Conservation (phyloP, 2,888 invertebrate species). For the Drosophila niveifrons region DNA sequence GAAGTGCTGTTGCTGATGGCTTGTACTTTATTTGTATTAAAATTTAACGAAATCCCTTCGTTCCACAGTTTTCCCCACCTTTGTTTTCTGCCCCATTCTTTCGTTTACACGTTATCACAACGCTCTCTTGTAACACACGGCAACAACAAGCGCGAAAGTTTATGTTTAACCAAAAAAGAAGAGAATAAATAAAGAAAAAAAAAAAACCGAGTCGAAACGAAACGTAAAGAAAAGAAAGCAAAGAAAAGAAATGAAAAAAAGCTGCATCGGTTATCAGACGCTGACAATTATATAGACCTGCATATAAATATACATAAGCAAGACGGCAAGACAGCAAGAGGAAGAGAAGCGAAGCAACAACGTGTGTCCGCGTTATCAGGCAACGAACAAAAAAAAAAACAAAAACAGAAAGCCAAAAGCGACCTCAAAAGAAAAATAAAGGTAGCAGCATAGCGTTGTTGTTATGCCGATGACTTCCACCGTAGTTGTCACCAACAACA, state of each 20-base stretch:
- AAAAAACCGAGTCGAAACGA: not conserved
- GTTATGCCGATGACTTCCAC: conserved; percentile 41
- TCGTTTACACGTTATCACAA: conserved; percentile 39
- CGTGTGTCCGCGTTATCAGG: conserved; percentile 57
- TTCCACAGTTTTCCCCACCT: conserved; percentile 7
- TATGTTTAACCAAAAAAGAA: conserved; percentile 17
- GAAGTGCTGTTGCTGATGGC: not conserved
- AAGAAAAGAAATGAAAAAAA: conserved; percentile 14
- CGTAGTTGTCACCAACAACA: conserved; percentile 26
- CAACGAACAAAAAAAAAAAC: conserved; percentile 31
- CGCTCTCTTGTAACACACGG: conserved; percentile 37
- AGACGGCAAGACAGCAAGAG: not conserved
- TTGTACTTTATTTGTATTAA: conserved; percentile 12
- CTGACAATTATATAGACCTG: conserved; percentile 37
- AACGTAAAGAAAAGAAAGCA: conserved; percentile 1
- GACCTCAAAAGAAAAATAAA: conserved; percentile 45
- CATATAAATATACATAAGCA: conserved; percentile 1
- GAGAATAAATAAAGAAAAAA: conserved; percentile 13
- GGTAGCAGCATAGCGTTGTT: conserved; percentile 28
- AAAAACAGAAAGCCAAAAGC: conserved; percentile 36
- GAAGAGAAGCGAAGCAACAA: conserved; percentile 24
- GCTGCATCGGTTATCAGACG: conserved; percentile 50
- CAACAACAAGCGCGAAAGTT: conserved; percentile 36
- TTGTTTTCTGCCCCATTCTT: conserved; percentile 31
- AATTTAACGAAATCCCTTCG: conserved; percentile 27